Conservation (phyloP, 1,140 invertebrate genomes). For the Drosophila trapezifrons region DNA sequence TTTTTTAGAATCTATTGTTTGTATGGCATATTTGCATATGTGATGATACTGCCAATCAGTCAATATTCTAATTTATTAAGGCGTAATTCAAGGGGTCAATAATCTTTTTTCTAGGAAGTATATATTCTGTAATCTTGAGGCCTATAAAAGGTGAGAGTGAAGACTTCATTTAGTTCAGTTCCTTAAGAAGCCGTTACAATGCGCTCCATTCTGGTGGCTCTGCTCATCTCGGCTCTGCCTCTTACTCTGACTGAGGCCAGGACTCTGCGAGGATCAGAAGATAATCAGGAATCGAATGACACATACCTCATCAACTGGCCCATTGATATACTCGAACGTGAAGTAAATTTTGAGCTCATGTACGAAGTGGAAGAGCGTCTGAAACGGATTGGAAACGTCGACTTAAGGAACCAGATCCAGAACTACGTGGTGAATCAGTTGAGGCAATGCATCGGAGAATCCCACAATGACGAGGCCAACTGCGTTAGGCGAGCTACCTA, state of each 20-base stretch:
- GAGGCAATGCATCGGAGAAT: constrained; percentile 28
- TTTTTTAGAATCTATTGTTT: too few species aligned
- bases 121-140: background rate
- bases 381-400: constrained; percentile 26
- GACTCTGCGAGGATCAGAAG: too few species aligned
- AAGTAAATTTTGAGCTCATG: constrained; percentile 28
- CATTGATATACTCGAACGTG: constrained; percentile 26
- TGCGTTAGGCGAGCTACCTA: constrained; percentile 34
- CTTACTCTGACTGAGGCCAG: too few species aligned
- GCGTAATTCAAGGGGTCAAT: background rate
- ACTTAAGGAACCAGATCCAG: constrained; percentile 16
- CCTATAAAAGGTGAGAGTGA: too few species aligned
- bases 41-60: background rate
- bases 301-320: too few species aligned
- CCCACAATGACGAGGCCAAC: background rate
- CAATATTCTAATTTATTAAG: background rate
- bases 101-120: background rate
- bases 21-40: background rate
- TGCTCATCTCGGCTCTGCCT: too few species aligned
- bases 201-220: constrained; percentile 12
- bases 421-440: constrained; percentile 40
- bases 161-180: too few species aligned
- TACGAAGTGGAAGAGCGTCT: constrained; percentile 60
- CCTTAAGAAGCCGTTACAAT: too few species aligned
- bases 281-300: too few species aligned